Conservation (phyloP, 2,888 invertebrate genomes). For the Amblyteles armatorius region DNA sequence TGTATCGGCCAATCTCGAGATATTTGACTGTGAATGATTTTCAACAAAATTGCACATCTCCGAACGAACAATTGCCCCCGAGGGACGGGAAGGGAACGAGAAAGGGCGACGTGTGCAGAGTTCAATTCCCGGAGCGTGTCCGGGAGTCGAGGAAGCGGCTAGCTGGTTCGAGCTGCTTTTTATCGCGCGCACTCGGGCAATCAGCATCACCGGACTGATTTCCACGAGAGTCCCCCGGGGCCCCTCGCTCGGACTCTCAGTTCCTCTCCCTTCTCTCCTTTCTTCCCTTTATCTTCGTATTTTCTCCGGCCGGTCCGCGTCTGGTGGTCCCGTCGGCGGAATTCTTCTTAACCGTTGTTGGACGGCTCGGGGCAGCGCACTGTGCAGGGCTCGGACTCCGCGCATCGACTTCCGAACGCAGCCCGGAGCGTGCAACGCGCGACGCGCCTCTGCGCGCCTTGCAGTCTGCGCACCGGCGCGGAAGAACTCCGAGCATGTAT, state of each 20-base stretch:
- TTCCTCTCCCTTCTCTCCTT: background rate
- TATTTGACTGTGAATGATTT: too few relatives aligned
- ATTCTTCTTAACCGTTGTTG: conserved; percentile 48
- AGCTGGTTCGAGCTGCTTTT: conserved; percentile 15
- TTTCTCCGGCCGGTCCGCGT: conserved; percentile 44
- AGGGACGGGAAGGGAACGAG: background rate
- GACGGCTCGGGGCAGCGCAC: background rate
- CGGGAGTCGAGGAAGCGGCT: background rate
- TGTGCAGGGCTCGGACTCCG: background rate
- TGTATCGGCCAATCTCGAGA: too few relatives aligned
- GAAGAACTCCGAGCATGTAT: background rate
- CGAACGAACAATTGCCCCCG: background rate
- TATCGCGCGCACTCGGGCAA: conserved; percentile 3
- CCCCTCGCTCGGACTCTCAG: background rate
- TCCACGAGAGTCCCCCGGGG: conserved; percentile 1
- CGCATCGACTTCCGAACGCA: conserved; percentile 30
- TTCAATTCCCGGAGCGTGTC: conserved; percentile 10
- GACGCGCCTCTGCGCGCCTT: background rate
- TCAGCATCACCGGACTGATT: conserved; percentile 20
- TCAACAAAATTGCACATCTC: too few relatives aligned
- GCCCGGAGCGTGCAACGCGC: conserved; percentile 1
- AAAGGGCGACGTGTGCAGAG: background rate
- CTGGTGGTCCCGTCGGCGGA: conserved; percentile 46
- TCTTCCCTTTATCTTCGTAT: conserved; percentile 28
- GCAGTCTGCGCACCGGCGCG: background rate